phyloP scores from a whole-genome alignment of 2,888 invertebrate species.

The Acheta domesticus region DNA sequence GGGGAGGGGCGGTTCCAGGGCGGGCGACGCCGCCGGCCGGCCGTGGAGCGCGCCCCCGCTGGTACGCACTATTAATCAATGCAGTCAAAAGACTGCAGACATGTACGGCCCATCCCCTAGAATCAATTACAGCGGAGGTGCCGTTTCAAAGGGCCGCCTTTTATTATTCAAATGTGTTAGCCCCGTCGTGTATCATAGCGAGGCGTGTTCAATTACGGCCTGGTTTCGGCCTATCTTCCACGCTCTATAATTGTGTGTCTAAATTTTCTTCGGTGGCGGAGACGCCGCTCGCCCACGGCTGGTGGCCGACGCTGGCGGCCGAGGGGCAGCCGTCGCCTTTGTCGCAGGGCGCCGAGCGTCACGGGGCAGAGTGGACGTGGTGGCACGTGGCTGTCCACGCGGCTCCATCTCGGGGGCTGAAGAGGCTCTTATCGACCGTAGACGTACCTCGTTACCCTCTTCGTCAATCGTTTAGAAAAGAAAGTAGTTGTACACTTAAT shows the following conservation, averaged over 20 bases:
- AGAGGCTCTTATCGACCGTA: too few species aligned
- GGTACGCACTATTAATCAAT: constrained; percentile 27
- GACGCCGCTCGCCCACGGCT: background rate
- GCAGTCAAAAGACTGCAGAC: constrained; percentile 27
- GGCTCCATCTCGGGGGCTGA: too few species aligned
- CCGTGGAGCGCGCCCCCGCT: background rate
- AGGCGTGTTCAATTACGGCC: background rate
- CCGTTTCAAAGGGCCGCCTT: background rate
- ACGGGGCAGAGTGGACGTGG: too few species aligned
- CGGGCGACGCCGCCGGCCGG: background rate
- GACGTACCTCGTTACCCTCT: too few species aligned
- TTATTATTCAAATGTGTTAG: constrained; percentile 1
- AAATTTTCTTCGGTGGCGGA: background rate
- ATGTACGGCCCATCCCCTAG: background rate
- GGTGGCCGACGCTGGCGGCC: too few species aligned
- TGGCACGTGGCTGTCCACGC: too few species aligned
- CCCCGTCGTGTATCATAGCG: constrained; percentile 18
- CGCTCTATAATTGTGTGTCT: background rate
- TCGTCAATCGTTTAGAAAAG: too few species aligned
- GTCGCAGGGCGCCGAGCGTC: too few species aligned
- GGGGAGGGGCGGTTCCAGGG: background rate
- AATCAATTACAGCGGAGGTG: constrained; percentile 10
- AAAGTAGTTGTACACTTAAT: too few species aligned
- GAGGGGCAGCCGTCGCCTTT: too few species aligned
- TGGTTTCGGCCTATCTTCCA: constrained; percentile 18